A percentile compares a stretch with the other conserved stretches of the same genome.
Conservation (phyloP, 30 jellyfish, hydroid and myxozoan species). For the Chrysaora quinquecirrha region DNA sequence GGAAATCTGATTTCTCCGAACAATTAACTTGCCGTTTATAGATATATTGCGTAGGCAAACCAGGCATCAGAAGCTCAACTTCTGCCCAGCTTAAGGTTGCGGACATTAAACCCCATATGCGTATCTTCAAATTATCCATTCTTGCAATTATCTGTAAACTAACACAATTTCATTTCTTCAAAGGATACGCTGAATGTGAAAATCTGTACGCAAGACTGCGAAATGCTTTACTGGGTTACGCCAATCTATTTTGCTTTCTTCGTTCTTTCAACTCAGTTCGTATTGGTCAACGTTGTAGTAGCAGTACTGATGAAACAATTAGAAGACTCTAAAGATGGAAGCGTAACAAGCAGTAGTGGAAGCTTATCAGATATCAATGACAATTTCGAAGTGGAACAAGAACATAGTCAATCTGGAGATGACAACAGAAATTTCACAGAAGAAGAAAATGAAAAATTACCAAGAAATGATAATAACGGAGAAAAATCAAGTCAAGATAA, state of each 20-base stretch:
- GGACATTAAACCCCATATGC: no score
- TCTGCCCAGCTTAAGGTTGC: no score
- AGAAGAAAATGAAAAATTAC: no score
- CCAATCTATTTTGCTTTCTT: constrained; percentile 92
- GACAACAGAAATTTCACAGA: no score
- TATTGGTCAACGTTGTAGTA: constrained; percentile 95
- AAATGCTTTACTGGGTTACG: constrained; percentile 82
- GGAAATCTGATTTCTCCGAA: no score
- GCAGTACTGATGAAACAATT: constrained; percentile 98
- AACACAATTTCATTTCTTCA: background rate
- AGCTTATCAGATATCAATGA: constrained; percentile 54
- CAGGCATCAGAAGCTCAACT: no score
- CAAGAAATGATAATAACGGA: background rate
- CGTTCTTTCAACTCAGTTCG: constrained; percentile 96
- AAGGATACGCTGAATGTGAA: constrained; percentile 87
- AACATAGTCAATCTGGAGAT: background rate
- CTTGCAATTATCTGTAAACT: no score
- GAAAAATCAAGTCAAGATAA: background rate
- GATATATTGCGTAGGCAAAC: no score
- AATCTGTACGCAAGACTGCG: constrained; percentile 86
- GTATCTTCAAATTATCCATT: no score
- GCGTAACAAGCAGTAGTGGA: constrained; percentile 10
- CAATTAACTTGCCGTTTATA: no score
- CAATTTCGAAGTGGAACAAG: constrained; percentile 32
- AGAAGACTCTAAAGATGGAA: constrained; percentile 85